phyloP scores from a whole-genome alignment of 2,113 vertebrate genomes.

The Pachyramphus minor region DNA sequence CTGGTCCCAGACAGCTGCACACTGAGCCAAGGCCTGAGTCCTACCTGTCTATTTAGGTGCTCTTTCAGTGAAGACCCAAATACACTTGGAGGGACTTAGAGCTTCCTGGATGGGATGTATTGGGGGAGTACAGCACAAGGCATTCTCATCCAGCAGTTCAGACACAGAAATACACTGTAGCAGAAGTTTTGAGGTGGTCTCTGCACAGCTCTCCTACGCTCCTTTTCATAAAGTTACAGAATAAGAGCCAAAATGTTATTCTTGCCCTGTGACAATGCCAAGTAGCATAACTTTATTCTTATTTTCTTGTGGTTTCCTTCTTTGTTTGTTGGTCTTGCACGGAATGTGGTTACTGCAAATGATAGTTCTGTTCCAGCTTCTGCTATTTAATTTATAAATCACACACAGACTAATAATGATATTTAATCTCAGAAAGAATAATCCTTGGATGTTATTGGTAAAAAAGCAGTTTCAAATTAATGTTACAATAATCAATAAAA shows the following conservation, averaged over 20 bases:
- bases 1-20: not conserved
- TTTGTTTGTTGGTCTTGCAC: not conserved
- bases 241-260: not conserved
- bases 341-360: not conserved
- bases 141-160: not conserved
- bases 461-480: not conserved
- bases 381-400: not conserved
- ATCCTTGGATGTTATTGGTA: not conserved
- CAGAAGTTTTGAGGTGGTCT: not conserved
- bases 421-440: not conserved
- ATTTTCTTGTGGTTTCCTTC: not conserved
- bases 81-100: accelerated
- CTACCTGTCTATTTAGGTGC: not conserved
- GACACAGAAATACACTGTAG: not conserved
- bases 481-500: not conserved
- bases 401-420: not conserved
- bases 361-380: not conserved
- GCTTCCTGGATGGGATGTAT: not conserved
- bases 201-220: not conserved
- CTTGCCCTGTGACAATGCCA: not conserved
- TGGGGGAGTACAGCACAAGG: not conserved
- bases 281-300: not conserved
- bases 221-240: not conserved
- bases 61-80: not conserved
- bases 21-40: not conserved